Evolutionary conservation across 2,113 vertebrate genomes (phyloP).

Genomic region (Osmerus mordax): DNA sequence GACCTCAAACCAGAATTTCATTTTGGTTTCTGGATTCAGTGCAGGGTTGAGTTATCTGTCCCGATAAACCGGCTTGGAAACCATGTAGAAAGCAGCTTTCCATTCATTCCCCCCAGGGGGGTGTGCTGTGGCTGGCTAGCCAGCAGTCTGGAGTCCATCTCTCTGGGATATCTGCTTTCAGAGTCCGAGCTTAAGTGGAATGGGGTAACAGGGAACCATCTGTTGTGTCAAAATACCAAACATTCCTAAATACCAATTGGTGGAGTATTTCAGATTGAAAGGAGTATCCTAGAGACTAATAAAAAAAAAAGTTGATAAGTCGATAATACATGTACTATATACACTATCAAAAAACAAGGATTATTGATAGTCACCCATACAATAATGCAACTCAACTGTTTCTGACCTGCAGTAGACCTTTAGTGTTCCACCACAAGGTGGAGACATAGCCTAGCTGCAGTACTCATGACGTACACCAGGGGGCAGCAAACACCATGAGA

Average conservation of each 20-base stretch:
- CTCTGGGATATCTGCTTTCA: constrained; percentile 37
- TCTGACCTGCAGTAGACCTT: too few species aligned
- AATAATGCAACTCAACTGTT: too few species aligned
- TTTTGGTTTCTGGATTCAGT: constrained; percentile 25
- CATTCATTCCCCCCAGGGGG: constrained; percentile 40
- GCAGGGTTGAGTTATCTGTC: constrained; percentile 22
- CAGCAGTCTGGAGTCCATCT: constrained; percentile 44
- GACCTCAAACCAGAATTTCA: too few species aligned
- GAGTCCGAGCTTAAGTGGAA: constrained; percentile 28
- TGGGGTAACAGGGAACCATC: constrained; percentile 41
- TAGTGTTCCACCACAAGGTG: too few species aligned
- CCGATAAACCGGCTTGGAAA: constrained; percentile 29
- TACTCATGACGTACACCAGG: too few species aligned
- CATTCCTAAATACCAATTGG: constrained; percentile 35
- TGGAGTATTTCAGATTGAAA: neutral
- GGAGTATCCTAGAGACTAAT: too few species aligned
- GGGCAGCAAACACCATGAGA: too few species aligned
- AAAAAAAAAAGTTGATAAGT: too few species aligned
- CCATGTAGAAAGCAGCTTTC: constrained; percentile 26
- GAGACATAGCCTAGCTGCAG: too few species aligned
- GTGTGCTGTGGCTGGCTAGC: constrained; percentile 28
- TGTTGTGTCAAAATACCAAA: constrained; percentile 29
- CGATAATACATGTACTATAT: too few species aligned
- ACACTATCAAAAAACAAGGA: too few species aligned
- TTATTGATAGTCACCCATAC: too few species aligned